Evolutionary conservation across 2,888 invertebrate species (phyloP).

Genomic region (Bembecia ichneumoniformis): DNA sequence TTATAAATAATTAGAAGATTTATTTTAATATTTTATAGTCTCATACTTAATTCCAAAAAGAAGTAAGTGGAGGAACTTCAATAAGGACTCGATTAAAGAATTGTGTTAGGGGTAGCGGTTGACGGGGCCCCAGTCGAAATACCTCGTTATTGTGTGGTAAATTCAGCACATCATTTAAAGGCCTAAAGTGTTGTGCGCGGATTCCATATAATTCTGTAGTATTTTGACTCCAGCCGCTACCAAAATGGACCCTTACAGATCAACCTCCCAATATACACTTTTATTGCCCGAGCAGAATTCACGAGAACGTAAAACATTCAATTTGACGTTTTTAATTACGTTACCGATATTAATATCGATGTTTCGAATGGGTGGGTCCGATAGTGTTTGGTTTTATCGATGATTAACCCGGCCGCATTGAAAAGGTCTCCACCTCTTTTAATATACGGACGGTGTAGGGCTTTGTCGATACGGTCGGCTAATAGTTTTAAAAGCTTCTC

Average conservation of each 20-base stretch:
- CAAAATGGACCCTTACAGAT: constrained; percentile 45
- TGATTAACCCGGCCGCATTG: constrained; percentile 29
- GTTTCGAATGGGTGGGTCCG: constrained; percentile 51
- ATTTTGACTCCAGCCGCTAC: constrained; percentile 52
- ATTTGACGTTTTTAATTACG: constrained; percentile 46
- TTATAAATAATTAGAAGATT: constrained; percentile 1
- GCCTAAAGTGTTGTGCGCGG: constrained; percentile 63
- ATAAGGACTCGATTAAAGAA: constrained; percentile 25
- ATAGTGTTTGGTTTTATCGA: constrained; percentile 58
- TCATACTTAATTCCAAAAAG: no score
- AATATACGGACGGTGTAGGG: constrained; percentile 16
- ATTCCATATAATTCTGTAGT: constrained; percentile 52
- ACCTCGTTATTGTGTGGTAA: constrained; percentile 43
- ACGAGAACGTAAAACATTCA: constrained; percentile 34
- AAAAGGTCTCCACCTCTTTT: constrained; percentile 16
- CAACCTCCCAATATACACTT: constrained; percentile 40
- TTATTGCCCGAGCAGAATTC: constrained; percentile 22
- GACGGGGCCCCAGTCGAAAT: constrained; percentile 56
- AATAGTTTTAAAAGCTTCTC: constrained; percentile 43
- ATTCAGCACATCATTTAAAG: constrained; percentile 60
- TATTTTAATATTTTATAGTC: no score
- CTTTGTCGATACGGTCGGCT: constrained; percentile 38
- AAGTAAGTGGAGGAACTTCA: constrained; percentile 28
- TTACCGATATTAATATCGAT: constrained; percentile 34
- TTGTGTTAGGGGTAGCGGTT: constrained; percentile 55